These are phyloP conservation scores for Poeciliopsis retropinna DNA, from an alignment of 2,113 vertebrate genomes.

Conservation along the genomic window DNA sequence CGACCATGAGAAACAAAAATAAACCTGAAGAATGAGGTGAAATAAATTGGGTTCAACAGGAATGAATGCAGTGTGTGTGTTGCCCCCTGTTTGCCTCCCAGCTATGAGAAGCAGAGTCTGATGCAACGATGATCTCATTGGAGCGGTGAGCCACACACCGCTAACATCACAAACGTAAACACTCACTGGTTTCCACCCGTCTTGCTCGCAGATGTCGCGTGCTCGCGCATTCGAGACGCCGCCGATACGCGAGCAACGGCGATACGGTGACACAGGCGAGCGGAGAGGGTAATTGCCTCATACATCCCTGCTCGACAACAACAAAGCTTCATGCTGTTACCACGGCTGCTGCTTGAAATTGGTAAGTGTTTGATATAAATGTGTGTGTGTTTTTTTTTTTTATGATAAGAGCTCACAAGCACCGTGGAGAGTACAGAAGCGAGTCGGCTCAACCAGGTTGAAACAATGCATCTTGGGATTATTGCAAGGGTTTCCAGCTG, in stretches of 20 bases:
- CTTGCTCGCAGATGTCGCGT: conserved; percentile 5
- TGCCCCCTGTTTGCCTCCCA: conserved; percentile 23
- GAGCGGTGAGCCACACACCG: conserved; percentile 42
- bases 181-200: not conserved
- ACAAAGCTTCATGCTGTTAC: conserved; percentile 42
- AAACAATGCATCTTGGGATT: conserved; percentile 5
- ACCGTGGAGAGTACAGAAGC: conserved; percentile 1
- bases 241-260: conserved; percentile 19
- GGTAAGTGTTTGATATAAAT: conserved; percentile 14
- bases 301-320: conserved; percentile 30
- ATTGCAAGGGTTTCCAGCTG: not conserved
- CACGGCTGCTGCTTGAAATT: conserved; percentile 36
- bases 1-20: not conserved
- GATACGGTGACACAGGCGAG: conserved; percentile 38
- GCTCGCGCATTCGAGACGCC: conserved; percentile 9
- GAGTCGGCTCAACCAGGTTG: conserved; percentile 23
- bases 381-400: not conserved
- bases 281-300: conserved; percentile 48
- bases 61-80: conserved; percentile 42
- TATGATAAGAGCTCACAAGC: conserved; percentile 28
- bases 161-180: conserved; percentile 11
- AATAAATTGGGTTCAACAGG: conserved; percentile 3
- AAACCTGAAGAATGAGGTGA: not conserved
- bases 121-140: conserved; percentile 67
- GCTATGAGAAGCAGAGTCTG: conserved; percentile 52